Evolutionary conservation across 23 tunicate genomes (phyloP).

Genomic region (Ascidia mentula): DNA sequence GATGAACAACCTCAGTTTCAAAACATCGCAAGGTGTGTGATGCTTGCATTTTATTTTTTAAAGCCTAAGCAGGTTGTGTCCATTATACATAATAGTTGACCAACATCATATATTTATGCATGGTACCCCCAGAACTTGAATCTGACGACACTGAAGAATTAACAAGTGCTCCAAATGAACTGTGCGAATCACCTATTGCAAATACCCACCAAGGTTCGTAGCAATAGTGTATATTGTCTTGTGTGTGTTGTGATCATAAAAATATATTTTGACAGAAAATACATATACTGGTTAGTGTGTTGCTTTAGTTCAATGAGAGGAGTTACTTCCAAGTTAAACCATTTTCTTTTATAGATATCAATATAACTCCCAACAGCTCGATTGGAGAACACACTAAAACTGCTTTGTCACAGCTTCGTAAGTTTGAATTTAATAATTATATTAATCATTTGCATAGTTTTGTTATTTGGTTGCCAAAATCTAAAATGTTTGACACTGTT

Average conservation of each 20-base stretch:
- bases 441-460: neutral
- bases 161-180: neutral
- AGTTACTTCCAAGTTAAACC: neutral
- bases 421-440: neutral
- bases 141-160: conserved; percentile 4
- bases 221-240: neutral
- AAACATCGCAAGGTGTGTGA: too few species aligned
- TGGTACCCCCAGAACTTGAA: neutral
- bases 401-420: neutral
- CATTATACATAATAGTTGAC: neutral
- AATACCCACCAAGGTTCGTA: neutral
- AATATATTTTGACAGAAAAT: neutral
- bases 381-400: too few species aligned
- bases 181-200: neutral
- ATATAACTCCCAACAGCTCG: neutral
- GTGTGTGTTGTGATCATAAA: conserved; percentile 1
- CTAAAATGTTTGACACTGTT: neutral
- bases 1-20: neutral
- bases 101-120: neutral
- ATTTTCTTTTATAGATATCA: neutral
- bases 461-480: neutral
- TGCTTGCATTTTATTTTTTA: too few species aligned
- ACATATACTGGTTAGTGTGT: conserved; percentile 6
- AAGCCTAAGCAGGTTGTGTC: too few species aligned
- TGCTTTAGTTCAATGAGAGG: neutral